Evolutionary conservation across 2,888 invertebrate species (phyloP), one percentile per base, ranked within the genome.

Genomic region (Toxonevra muliebris): DNA sequence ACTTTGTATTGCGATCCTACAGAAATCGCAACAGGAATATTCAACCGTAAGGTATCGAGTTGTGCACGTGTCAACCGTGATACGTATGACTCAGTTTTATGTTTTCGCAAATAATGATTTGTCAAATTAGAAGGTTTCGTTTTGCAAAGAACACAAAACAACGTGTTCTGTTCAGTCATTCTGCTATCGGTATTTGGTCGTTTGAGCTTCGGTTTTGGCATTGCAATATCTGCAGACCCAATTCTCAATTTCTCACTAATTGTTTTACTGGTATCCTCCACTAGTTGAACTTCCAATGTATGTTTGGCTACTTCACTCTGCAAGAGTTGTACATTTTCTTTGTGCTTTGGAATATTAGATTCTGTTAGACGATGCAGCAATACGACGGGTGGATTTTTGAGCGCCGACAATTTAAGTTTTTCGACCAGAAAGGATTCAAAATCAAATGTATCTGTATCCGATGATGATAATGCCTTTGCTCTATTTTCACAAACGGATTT

Each of bases 41-140:
- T 75, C 7, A 65, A 48, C 20, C 72, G 68, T 8, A 79, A 69
- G 40, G 72, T 65, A 7, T 72, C 69, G 7, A 78, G 58, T 54
- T 74, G 66, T 0, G 61, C 40, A 30, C 62, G 57, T 9, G 70
- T 72, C 8, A 79, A 60, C 11, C 79, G 75, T 1, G 78, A 69
- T 0, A 76, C 69, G 72, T 77, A 79, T 2, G 79, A 76, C 65
- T 79, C 79, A 1, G 73, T 73, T 71, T 76, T 76, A 52, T 79
- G 79, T 20, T 61, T 69, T 17, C 73, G 61, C 11, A 74, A 69
- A 13, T 76, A 79, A 52, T 79, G 79, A 67, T 76, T 77, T 8
- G 77, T 77, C 15, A 79, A 55, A 52, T 78, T 74, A 0, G 57
- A 11, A 0, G 77, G 75, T 13, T 73, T 75, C 30, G 74, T 73